These are phyloP conservation scores for Psilopogon haemacephalus DNA, from an alignment of 2,113 vertebrate species.

Conservation along the genomic window DNA sequence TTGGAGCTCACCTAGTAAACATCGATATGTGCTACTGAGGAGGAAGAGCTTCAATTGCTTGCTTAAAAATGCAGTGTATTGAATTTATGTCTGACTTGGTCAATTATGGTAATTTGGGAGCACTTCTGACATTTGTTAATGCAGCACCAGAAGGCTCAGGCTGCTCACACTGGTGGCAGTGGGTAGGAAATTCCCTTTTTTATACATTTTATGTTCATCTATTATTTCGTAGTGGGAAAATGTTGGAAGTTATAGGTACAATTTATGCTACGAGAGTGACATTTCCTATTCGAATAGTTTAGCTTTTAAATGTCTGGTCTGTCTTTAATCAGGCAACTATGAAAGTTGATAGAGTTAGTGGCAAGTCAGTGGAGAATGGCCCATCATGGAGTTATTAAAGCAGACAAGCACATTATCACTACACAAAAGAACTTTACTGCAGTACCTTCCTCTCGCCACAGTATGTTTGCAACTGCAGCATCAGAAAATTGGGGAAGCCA, in stretches of 20 bases:
- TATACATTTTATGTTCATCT: background rate
- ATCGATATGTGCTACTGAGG: background rate
- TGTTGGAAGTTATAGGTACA: background rate
- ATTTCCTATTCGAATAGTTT: constrained; percentile 6
- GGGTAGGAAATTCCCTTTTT: background rate
- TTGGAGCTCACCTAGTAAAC: constrained; percentile 4
- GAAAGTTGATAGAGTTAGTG: constrained; percentile 38
- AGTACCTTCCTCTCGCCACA: constrained; percentile 99
- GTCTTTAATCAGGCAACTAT: background rate
- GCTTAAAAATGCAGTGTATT: constrained; percentile 24
- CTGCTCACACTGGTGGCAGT: background rate
- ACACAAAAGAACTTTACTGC: constrained; percentile 58
- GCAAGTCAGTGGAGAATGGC: constrained; percentile 54
- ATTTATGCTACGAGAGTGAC: background rate
- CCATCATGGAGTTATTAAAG: constrained; percentile 66
- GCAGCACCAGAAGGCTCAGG: background rate
- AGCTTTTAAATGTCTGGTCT: constrained; percentile 11
- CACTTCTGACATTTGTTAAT: constrained; percentile 2
- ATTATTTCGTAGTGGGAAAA: background rate
- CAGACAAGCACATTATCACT: constrained; percentile 71
- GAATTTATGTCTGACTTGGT: constrained; percentile 30
- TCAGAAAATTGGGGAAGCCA: constrained; percentile 66
- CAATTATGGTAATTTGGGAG: constrained; percentile 38
- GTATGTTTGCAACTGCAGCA: constrained; percentile 94
- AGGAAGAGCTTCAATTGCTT: background rate